Percentiles rank a stretch among this genome's conserved stretches.
Conservation (phyloP, 2,113 vertebrate genomes). For the Ameiurus melas region DNA sequence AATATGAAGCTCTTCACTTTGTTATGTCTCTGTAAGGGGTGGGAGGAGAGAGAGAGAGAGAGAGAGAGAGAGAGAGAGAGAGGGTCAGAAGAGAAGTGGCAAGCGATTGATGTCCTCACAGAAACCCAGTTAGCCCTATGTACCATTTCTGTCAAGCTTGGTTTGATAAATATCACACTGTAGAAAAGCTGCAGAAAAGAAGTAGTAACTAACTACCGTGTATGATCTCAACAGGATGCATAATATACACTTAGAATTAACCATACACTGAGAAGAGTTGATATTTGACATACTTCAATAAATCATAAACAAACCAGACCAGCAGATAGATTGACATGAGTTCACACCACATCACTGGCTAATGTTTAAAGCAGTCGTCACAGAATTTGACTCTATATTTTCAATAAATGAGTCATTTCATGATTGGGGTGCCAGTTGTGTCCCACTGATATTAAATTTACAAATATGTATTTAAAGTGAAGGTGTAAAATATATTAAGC, state of each 20-base stretch:
- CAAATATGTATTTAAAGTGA: not conserved
- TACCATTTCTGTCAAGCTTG: not conserved
- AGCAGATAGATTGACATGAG: conserved; percentile 11
- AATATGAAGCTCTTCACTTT: conserved; percentile 45
- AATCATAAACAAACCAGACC: conserved; percentile 24
- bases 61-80: conserved; percentile 10
- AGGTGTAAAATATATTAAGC: not conserved
- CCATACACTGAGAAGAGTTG: conserved; percentile 11
- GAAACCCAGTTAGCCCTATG: conserved; percentile 20
- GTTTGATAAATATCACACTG: conserved; percentile 28
- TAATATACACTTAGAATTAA: conserved; percentile 29
- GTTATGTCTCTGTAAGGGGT: conserved; percentile 19
- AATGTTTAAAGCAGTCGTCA: not conserved
- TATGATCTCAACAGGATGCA: not conserved
- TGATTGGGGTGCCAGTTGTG: no score
- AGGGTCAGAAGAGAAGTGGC: not conserved
- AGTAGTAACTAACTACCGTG: not conserved
- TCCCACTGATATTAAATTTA: not conserved
- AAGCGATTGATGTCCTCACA: conserved; percentile 14
- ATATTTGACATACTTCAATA: conserved; percentile 41
- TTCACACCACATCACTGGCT: not conserved
- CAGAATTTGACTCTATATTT: not conserved
- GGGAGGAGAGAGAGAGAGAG: conserved; percentile 8
- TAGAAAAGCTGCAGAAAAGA: not conserved
- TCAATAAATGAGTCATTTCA: no score